A percentile compares a stretch with the other conserved stretches of the same genome.
These are phyloP conservation scores for Pardosa pseudoannulata DNA, from an alignment of 2,888 invertebrate genomes.

Conservation along the genomic window DNA sequence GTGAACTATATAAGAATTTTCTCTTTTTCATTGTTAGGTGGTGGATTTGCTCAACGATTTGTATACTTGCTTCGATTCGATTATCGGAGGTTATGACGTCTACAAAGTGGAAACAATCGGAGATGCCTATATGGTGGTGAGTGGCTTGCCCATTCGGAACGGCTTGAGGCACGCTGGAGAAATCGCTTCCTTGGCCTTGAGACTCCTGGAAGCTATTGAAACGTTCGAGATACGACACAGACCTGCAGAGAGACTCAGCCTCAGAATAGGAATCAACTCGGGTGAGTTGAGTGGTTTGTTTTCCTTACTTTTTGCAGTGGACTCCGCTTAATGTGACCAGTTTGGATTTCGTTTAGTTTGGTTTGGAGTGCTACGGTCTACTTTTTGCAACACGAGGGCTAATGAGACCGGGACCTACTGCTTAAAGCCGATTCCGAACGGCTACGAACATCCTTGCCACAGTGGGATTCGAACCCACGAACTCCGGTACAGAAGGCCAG, in stretches of 20 bases:
- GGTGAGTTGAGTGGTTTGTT: no score
- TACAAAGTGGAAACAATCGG: conserved; percentile 98
- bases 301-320: no score
- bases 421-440: no score
- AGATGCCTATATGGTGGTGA: conserved; percentile 91
- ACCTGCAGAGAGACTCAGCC: conserved; percentile 90
- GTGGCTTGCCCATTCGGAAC: conserved; percentile 90
- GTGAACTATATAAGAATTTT: no score
- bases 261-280: conserved; percentile 94
- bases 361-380: no score
- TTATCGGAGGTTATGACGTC: conserved; percentile 90
- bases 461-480: no score
- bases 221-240: conserved; percentile 90
- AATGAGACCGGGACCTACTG: no score
- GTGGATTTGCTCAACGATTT: conserved; percentile 91
- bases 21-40: conserved; percentile 81
- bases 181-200: conserved; percentile 94
- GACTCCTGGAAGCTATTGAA: conserved; percentile 87
- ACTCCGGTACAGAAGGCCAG: no score
- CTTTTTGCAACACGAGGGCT: no score
- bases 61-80: conserved; percentile 91
- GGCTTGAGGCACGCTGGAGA: conserved; percentile 92
- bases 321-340: no score
- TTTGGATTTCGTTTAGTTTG: no score
- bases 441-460: no score